A percentile compares a stretch with the other conserved stretches of the same genome.
Conservation (phyloP, 2,888 invertebrate species). For the Drosophila quinaria region DNA sequence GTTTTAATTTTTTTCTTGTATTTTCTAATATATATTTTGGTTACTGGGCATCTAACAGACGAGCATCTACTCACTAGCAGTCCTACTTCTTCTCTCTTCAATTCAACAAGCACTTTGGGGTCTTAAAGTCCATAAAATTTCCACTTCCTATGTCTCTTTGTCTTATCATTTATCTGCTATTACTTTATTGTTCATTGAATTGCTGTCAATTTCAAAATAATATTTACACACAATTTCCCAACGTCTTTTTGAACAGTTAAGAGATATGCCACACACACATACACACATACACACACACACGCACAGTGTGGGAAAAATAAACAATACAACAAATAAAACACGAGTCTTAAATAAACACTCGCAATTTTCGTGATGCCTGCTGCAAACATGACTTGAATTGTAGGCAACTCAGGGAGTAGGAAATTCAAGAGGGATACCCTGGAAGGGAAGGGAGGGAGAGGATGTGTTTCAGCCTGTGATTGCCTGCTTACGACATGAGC, state of each 20-base stretch:
- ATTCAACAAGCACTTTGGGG: neutral
- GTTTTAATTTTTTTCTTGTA: no score
- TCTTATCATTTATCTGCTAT: slow-evolving; percentile 55
- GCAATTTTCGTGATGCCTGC: slow-evolving; percentile 39
- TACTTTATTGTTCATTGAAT: slow-evolving; percentile 69
- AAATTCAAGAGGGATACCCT: neutral
- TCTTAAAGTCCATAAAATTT: neutral
- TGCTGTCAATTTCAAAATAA: slow-evolving; percentile 76
- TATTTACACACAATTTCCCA: slow-evolving; percentile 68
- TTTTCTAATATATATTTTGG: no score
- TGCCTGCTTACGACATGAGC: slow-evolving; percentile 60
- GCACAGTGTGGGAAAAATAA: slow-evolving; percentile 12
- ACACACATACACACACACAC: slow-evolving; percentile 9
- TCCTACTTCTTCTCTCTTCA: neutral
- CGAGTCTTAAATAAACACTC: slow-evolving; percentile 58
- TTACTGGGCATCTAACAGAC: neutral
- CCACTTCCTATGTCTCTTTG: slow-evolving; percentile 2
- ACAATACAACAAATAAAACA: slow-evolving; percentile 39
- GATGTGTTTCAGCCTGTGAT: slow-evolving; percentile 18
- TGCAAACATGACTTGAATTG: slow-evolving; percentile 21
- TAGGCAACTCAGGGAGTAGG: neutral
- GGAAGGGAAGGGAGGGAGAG: no score
- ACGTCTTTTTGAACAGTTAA: slow-evolving; percentile 43
- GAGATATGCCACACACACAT: slow-evolving; percentile 33
- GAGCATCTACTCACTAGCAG: neutral